Conservation (phyloP, 1,140 invertebrate species). For the Drosophila bocki region DNA sequence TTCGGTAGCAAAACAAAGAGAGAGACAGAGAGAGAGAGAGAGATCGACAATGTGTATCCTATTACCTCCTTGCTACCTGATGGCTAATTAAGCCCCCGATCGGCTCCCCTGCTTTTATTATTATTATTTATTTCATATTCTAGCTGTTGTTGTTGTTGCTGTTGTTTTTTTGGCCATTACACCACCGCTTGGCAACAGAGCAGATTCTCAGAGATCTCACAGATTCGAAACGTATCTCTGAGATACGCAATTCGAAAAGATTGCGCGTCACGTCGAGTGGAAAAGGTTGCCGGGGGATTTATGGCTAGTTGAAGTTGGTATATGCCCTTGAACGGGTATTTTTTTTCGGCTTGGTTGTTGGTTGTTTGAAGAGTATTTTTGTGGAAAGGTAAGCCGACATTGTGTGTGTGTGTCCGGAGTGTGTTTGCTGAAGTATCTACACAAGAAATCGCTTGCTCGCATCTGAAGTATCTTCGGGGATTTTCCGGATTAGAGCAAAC, state of each 20-base stretch:
- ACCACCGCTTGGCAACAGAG: conserved; percentile 39
- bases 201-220: not conserved
- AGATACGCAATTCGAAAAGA: conserved; percentile 45
- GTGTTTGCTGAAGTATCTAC: conserved; percentile 31
- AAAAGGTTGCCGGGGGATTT: conserved; percentile 51
- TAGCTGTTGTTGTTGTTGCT: conserved; percentile 1
- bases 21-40: not conserved
- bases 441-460: conserved; percentile 16
- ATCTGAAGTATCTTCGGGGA: conserved; percentile 20
- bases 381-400: conserved; percentile 21
- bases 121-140: conserved; percentile 14
- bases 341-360: conserved; percentile 12
- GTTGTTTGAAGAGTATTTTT: conserved; percentile 39
- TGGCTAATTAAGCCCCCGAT: conserved; percentile 18
- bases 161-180: conserved; percentile 8
- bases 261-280: conserved; percentile 51
- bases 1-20: not conserved
- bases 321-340: conserved; percentile 46
- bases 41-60: conserved; percentile 18
- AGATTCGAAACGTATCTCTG: conserved; percentile 22
- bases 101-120: not conserved
- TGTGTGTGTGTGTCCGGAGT: not conserved
- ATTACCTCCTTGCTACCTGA: conserved; percentile 40
- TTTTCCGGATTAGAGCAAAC: conserved; percentile 12
- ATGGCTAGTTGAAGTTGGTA: conserved; percentile 50